Evolutionary conservation across 1,140 invertebrate genomes (phyloP), one percentile per base, ranked within the genome.

Genomic region (Chymomyza costata): DNA sequence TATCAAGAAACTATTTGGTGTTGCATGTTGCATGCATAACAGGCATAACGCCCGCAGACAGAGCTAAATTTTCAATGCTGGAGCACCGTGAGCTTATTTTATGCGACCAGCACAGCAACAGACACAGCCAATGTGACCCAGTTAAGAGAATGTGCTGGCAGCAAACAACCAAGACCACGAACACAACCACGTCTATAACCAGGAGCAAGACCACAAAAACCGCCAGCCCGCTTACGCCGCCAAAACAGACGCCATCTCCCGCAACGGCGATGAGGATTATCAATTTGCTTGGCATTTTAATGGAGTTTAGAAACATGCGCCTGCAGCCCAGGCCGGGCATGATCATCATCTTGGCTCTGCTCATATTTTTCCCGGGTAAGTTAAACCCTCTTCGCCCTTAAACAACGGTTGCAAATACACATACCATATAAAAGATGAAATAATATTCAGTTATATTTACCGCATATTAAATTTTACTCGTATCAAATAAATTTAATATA

Each of bases 271-370:
- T 44, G 52, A 65, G 73, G 73, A 78, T 80, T 78, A 80, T 78
- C 69, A 71, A 78, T 80, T 78, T 67, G 51, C 45, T 57, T 51
- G 48, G 57, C 52, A 66, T 62, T 62, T 82, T 68, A 65, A 73
- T 61, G 63, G 61, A 65, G 62, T 50, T 51, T 34, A 55, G 56
- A 54, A 70, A 51, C 51, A 80, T 80, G 65, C 73, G 38, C 25
- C 13, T 18, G n/a, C 45, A 43, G 28, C n/a, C n/a, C n/a, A n/a
- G n/a, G n/a, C 38, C 52, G 37, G 52, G 52, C 55, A 50, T 57
- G 60, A 78, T 73, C 56, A 35, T 54, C 18, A 17, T 48, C 37
- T 18, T 64, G 59, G 50, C 59, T 8, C 18, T 63, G 54, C 54
- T 65, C 63, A 39, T 58, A 53, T 65, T 30, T 40, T 37, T 65